Percentiles rank a stretch among this genome's conserved stretches.
phyloP scores from a whole-genome alignment of 2,113 vertebrate species.

The Colius striatus region DNA sequence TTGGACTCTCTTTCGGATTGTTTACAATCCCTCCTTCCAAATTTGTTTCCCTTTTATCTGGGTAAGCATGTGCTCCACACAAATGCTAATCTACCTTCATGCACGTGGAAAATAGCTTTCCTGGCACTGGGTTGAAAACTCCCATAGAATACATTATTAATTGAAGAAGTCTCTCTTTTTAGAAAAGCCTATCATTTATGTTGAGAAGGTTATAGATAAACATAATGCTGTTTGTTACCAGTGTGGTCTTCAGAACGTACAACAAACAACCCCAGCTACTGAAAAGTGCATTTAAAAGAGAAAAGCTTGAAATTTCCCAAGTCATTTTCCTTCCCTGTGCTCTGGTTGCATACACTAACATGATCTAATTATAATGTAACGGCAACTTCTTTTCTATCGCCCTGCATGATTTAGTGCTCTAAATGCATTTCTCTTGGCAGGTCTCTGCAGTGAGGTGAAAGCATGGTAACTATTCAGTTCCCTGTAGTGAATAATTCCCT shows the following conservation, averaged over 20 bases:
- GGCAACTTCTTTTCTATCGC: conserved; percentile 39
- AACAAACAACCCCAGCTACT: conserved; percentile 28
- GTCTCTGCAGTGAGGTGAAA: conserved; percentile 20
- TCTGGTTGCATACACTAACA: neutral
- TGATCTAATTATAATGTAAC: conserved; percentile 57
- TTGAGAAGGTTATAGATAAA: conserved; percentile 47
- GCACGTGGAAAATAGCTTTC: conserved; percentile 62
- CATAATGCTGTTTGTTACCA: conserved; percentile 45
- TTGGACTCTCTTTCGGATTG: conserved; percentile 66
- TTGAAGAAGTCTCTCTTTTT: conserved; percentile 14
- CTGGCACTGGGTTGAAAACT: conserved; percentile 50
- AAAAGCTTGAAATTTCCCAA: conserved; percentile 16
- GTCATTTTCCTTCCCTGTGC: conserved; percentile 21
- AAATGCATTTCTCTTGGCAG: conserved; percentile 38
- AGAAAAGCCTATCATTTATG: conserved; percentile 56
- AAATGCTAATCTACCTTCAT: conserved; percentile 67
- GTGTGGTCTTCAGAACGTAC: conserved; percentile 7
- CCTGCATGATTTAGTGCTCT: conserved; percentile 17
- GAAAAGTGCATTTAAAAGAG: neutral
- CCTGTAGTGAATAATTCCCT: conserved; percentile 30
- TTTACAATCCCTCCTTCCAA: conserved; percentile 49
- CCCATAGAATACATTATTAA: conserved; percentile 70
- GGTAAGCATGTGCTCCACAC: conserved; percentile 55
- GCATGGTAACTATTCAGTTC: neutral
- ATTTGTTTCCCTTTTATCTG: conserved; percentile 73